Evolutionary conservation across 2,888 invertebrate species (phyloP).

Genomic region (Dyspetes luteomarginatus): DNA sequence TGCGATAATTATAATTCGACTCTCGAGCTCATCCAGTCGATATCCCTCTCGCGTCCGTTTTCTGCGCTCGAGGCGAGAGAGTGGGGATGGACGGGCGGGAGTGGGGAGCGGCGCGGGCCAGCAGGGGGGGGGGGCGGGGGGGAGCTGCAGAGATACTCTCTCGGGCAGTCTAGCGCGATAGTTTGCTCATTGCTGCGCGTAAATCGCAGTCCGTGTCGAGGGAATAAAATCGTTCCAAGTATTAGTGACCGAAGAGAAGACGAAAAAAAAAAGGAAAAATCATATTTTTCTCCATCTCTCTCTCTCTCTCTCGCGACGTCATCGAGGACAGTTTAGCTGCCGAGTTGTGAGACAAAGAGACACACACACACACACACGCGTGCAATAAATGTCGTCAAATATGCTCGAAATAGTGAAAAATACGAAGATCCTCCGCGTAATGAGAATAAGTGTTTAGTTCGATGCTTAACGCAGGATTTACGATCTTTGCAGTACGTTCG

Average conservation of each 20-base stretch:
- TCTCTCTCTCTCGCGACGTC: background rate
- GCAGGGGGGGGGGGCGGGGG: background rate
- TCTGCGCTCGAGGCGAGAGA: background rate
- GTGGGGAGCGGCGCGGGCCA: background rate
- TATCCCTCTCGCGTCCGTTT: background rate
- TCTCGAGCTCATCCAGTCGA: background rate
- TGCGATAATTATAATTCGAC: background rate
- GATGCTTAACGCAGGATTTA: constrained; percentile 36
- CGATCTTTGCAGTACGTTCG: constrained; percentile 47
- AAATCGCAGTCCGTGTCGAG: background rate
- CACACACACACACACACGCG: background rate
- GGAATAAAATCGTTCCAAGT: constrained; percentile 12
- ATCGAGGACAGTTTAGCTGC: background rate
- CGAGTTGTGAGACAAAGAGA: too few relatives aligned
- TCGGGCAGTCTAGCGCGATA: background rate
- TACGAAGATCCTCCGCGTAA: constrained; percentile 31
- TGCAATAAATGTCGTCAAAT: constrained; percentile 2
- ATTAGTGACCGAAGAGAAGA: constrained; percentile 5
- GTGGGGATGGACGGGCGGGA: background rate
- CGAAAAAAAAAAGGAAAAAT: background rate
- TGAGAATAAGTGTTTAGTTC: constrained; percentile 47
- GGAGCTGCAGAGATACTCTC: background rate
- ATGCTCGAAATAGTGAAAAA: constrained; percentile 26
- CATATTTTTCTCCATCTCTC: background rate
- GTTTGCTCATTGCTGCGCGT: background rate